phyloP scores from a whole-genome alignment of 2,797 vertebrate species.

The Diplodus sargus region DNA sequence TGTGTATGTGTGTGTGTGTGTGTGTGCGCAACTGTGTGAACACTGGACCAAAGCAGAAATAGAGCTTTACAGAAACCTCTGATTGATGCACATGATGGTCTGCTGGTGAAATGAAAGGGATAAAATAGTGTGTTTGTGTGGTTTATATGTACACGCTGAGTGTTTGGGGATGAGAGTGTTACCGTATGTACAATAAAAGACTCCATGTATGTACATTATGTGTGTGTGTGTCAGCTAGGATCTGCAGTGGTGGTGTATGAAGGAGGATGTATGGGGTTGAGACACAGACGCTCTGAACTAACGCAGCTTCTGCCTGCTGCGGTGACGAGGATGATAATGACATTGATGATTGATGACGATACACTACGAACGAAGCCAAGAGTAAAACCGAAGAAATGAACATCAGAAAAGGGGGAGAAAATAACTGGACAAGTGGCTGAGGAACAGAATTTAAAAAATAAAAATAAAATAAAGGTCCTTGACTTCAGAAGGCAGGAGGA shows the following conservation, averaged over 20 bases:
- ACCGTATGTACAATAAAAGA: slow-evolving; percentile 46
- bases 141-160: slow-evolving; percentile 38
- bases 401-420: slow-evolving; percentile 40
- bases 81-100: slow-evolving; percentile 52
- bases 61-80: slow-evolving; percentile 46
- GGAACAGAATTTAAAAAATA: slow-evolving; percentile 45
- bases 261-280: slow-evolving; percentile 58
- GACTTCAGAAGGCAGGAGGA: slow-evolving; percentile 82
- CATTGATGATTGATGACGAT: slow-evolving; percentile 36
- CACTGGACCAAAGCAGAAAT: slow-evolving; percentile 56
- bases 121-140: slow-evolving; percentile 34
- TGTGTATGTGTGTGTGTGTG: slow-evolving; percentile 24
- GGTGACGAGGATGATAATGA: slow-evolving; percentile 42
- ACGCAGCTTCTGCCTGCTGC: slow-evolving; percentile 56
- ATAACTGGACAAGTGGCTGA: slow-evolving; percentile 47
- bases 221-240: slow-evolving; percentile 10
- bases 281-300: slow-evolving; percentile 69
- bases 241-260: slow-evolving; percentile 28
- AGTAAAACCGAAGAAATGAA: slow-evolving; percentile 56
- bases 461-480: slow-evolving; percentile 67
- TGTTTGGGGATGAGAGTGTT: slow-evolving; percentile 43
- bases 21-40: slow-evolving; percentile 32
- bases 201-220: background rate
- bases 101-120: slow-evolving; percentile 68
- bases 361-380: slow-evolving; percentile 66